Evolutionary conservation across 2,888 invertebrate species (phyloP).

Genomic region (Laothoe populi): DNA sequence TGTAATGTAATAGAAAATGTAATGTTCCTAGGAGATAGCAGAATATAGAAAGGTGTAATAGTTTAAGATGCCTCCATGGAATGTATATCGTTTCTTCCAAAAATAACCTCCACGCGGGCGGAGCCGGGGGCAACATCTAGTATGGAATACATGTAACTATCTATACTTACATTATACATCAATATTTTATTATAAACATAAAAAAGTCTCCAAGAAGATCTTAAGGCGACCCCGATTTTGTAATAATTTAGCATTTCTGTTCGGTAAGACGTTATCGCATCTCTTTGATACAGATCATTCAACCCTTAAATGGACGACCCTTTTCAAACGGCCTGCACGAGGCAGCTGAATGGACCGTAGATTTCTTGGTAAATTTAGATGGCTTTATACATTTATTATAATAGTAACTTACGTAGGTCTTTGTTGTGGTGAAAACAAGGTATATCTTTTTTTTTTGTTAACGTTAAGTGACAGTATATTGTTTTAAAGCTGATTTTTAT

Average conservation of each 20-base stretch:
- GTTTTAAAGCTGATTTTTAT: too few relatives aligned
- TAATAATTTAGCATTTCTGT: slow-evolving; percentile 12
- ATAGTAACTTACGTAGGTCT: slow-evolving; percentile 7
- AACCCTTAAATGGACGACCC: slow-evolving; percentile 20
- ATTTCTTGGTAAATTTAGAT: slow-evolving; percentile 7
- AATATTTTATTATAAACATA: not conserved
- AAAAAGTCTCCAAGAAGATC: slow-evolving; percentile 2
- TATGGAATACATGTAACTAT: too few relatives aligned
- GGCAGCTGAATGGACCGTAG: slow-evolving; percentile 10
- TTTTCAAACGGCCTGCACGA: slow-evolving; percentile 7
- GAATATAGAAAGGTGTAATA: too few relatives aligned
- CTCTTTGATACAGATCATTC: slow-evolving; percentile 20
- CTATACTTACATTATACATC: too few relatives aligned
- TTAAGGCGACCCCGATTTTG: not conserved
- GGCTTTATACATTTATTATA: slow-evolving; percentile 4
- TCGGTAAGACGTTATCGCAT: slow-evolving; percentile 18
- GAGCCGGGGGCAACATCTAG: too few relatives aligned
- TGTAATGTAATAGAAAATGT: too few relatives aligned
- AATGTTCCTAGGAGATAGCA: too few relatives aligned
- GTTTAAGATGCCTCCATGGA: too few relatives aligned
- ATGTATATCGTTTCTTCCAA: too few relatives aligned
- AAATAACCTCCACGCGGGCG: too few relatives aligned
- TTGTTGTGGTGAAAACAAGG: not conserved
- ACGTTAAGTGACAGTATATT: too few relatives aligned
- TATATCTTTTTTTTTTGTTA: too few relatives aligned